Evolutionary conservation across 2,888 invertebrate genomes (phyloP).

Genomic region (Platerodrilus igneus): DNA sequence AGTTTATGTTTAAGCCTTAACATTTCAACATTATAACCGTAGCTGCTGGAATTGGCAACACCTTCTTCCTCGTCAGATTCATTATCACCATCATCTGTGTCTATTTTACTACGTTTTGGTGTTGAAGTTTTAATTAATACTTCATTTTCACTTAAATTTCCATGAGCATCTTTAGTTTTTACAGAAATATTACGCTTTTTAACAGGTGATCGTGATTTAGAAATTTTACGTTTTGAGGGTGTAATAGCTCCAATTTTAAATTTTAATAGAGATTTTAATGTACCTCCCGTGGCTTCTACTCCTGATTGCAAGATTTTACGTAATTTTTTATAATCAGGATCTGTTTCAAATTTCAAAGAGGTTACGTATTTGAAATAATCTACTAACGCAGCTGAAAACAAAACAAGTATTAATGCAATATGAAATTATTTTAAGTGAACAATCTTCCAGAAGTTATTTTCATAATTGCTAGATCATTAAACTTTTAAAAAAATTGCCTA

Average conservation of each 20-base stretch:
- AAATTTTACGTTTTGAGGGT: slow-evolving; percentile 29
- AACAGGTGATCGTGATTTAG: slow-evolving; percentile 11
- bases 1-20: slow-evolving; percentile 22
- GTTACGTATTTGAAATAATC: slow-evolving; percentile 66
- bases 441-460: neutral
- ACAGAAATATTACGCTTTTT: slow-evolving; percentile 14
- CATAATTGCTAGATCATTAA: no score
- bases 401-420: no score
- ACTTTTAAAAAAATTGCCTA: no score
- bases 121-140: neutral
- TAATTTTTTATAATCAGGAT: slow-evolving; percentile 71
- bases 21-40: slow-evolving; percentile 28
- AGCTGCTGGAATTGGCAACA: slow-evolving; percentile 20
- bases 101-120: neutral
- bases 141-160: neutral
- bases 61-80: slow-evolving; percentile 10
- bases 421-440: no score
- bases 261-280: slow-evolving; percentile 56
- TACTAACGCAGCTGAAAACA: slow-evolving; percentile 55
- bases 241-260: slow-evolving; percentile 45
- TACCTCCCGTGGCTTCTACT: slow-evolving; percentile 58
- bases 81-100: neutral
- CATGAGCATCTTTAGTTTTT: slow-evolving; percentile 13
- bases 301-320: slow-evolving; percentile 61
- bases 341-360: slow-evolving; percentile 63